Evolutionary conservation across 1,140 invertebrate species (phyloP), one percentile per base, ranked within the genome.

Genomic region (Drosophila yakuba): DNA sequence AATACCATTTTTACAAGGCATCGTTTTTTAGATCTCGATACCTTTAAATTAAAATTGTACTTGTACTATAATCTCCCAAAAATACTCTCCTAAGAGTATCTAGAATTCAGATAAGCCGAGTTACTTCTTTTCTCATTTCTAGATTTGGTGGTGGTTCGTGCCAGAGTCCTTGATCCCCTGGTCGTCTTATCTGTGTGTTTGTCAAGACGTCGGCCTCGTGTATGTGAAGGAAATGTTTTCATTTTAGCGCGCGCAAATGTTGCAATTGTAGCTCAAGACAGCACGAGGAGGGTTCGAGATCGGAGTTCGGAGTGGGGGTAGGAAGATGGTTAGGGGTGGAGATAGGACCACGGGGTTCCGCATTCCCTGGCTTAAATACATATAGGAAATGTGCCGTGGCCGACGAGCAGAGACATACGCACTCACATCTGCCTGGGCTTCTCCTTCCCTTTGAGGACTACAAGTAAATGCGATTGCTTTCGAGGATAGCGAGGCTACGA

Each of bases 161-260:
- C 52, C 63, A 63, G 55, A 73, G 44, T 71, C 78, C 41, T 74
- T 80, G 71, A 68, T 77, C 85, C 68, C 56, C 52, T 55, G 36
- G 35, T 8, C 45, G 35, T 56, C 74, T 69, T 78, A 78, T 78
- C 60, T 56, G 41, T 50, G 74, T 71, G 25, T 58, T 62, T 50
- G 66, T 78, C 54, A 78, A 78, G 74, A 77, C 74, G 57, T 75
- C 44, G 44, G 57, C 32, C 11, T 23, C 15, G 54, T 68, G 51
- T 63, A 69, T 57, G 51, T 83, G 41, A 62, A 78, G 80, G 61
- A 74, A 74, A 62, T 69, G 28, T 66, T 63, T 47, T 83, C 56
- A 51, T 86, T 89, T 88, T 80, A 75, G 84, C 84, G 83, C 84
- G 83, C 80, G 83, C 76, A 89, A 89, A 88, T 88, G 83, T 78